phyloP scores from a whole-genome alignment of 2,113 vertebrate species.

The Gasterosteus nipponicus region DNA sequence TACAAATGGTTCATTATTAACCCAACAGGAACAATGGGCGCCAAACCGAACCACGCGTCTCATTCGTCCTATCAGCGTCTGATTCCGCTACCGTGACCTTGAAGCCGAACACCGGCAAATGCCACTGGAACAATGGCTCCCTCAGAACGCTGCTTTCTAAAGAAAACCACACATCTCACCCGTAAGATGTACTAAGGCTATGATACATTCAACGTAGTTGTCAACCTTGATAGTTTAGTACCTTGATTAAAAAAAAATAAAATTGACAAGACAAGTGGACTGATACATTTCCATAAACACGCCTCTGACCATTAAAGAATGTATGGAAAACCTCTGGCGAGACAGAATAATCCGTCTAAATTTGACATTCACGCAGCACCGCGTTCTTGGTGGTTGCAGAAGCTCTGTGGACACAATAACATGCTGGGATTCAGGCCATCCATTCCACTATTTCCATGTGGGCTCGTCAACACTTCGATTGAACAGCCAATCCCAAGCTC shows the following conservation, averaged over 20 bases:
- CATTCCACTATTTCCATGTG: constrained; percentile 41
- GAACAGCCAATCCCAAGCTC: constrained; percentile 52
- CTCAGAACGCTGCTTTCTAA: constrained; percentile 5
- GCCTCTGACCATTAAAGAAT: not conserved
- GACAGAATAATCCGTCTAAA: not conserved
- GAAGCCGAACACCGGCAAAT: not conserved
- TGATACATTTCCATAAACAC: not conserved
- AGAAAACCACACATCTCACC: constrained; percentile 7
- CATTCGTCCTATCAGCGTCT: constrained; percentile 19
- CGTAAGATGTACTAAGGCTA: constrained; percentile 13
- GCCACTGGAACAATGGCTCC: constrained; percentile 29
- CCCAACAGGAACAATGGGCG: constrained; percentile 11
- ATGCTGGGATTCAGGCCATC: not conserved
- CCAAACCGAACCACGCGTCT: constrained; percentile 9
- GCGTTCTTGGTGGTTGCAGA: too few relatives aligned
- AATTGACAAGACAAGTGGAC: not conserved
- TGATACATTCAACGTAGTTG: constrained; percentile 13
- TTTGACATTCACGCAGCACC: not conserved
- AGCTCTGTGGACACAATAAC: constrained; percentile 17
- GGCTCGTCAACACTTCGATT: constrained; percentile 40
- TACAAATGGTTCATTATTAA: constrained; percentile 61
- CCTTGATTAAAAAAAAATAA: constrained; percentile 21
- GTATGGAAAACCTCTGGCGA: not conserved
- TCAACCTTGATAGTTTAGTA: constrained; percentile 7
- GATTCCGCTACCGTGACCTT: constrained; percentile 11